These are phyloP conservation scores for Brenthis daphne DNA, from an alignment of 2,888 invertebrate genomes.

Conservation along the genomic window DNA sequence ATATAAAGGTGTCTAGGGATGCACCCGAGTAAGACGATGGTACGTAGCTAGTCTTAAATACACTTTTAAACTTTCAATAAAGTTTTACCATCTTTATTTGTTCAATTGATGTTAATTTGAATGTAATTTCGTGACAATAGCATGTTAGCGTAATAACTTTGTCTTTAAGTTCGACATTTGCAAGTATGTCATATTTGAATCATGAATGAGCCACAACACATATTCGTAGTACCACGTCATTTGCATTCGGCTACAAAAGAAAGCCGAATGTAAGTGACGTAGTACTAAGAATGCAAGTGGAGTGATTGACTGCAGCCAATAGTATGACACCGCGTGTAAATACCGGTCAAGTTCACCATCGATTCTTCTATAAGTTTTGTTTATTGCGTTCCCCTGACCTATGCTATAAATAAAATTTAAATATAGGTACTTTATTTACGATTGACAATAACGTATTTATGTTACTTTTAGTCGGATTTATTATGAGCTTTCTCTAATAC, in stretches of 20 bases:
- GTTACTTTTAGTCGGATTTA: neutral
- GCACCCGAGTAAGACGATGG: too few relatives aligned
- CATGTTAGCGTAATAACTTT: neutral
- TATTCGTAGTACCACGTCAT: too few relatives aligned
- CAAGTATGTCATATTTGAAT: neutral
- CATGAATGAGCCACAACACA: neutral
- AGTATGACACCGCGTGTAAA: neutral
- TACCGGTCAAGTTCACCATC: slow-evolving; percentile 15
- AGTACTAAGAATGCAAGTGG: neutral
- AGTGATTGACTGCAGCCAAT: slow-evolving; percentile 5
- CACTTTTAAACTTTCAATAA: neutral
- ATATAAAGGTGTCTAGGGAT: too few relatives aligned
- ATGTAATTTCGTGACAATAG: slow-evolving; percentile 11
- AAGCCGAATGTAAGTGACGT: slow-evolving; percentile 3
- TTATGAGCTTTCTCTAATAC: too few relatives aligned
- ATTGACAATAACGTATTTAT: neutral
- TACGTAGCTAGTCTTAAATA: neutral
- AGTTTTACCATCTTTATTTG: neutral
- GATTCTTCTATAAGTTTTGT: neutral
- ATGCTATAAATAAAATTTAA: neutral
- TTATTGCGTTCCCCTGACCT: slow-evolving; percentile 5
- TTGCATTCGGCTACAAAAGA: too few relatives aligned
- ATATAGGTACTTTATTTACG: neutral
- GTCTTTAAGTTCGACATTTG: slow-evolving; percentile 15
- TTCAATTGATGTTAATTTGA: slow-evolving; percentile 3